Conservation (phyloP, 1,140 invertebrate genomes). For the Xylocopa sonorina region DNA sequence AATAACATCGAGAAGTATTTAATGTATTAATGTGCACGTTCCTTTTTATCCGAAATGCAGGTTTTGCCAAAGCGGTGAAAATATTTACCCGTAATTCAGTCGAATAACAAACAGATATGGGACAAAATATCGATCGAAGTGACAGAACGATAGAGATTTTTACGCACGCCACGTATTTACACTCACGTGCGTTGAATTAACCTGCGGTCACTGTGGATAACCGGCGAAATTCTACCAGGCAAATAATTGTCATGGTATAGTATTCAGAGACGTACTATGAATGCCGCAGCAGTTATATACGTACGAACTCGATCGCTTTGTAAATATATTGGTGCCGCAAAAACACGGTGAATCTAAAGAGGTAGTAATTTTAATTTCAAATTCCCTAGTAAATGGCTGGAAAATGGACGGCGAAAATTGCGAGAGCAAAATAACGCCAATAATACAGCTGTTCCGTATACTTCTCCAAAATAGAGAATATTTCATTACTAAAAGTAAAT, state of each 20-base stretch:
- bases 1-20: too few species aligned
- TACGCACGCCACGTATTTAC: slow-evolving; percentile 23
- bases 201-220: slow-evolving; percentile 34
- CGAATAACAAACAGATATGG: not conserved
- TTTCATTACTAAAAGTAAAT: too few species aligned
- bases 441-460: too few species aligned
- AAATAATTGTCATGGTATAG: slow-evolving; percentile 48
- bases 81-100: not conserved
- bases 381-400: too few species aligned
- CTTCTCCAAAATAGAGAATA: too few species aligned
- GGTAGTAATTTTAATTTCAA: not conserved
- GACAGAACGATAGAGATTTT: slow-evolving; percentile 16
- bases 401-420: not conserved
- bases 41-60: not conserved
- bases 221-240: slow-evolving; percentile 43
- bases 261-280: slow-evolving; percentile 27
- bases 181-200: slow-evolving; percentile 44
- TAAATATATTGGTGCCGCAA: not conserved
- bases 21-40: not conserved
- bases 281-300: slow-evolving; percentile 3
- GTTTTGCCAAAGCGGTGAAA: not conserved
- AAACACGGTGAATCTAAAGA: not conserved
- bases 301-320: not conserved
- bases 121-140: not conserved
- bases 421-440: too few species aligned